A percentile compares a stretch with the other conserved stretches of the same genome.
Conservation (phyloP, 2,797 vertebrate species). For the Spinibarbus caldwelli region DNA sequence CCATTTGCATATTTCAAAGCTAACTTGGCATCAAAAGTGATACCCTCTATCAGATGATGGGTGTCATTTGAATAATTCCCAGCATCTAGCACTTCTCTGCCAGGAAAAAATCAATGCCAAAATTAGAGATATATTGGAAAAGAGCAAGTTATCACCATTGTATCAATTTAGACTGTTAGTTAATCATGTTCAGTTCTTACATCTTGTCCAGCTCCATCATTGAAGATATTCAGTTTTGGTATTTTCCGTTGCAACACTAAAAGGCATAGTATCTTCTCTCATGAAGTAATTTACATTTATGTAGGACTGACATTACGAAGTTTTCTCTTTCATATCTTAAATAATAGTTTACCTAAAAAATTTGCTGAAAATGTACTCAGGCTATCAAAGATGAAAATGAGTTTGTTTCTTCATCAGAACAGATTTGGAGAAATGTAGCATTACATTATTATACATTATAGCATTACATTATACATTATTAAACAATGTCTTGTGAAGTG, state of each 20-base stretch:
- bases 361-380: neutral
- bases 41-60: conserved; percentile 7
- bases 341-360: neutral
- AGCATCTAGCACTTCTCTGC: conserved; percentile 19
- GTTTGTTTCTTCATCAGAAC: neutral
- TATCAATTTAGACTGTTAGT: neutral
- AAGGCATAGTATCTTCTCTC: neutral
- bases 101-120: conserved; percentile 12
- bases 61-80: conserved; percentile 30
- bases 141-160: conserved; percentile 1
- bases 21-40: conserved; percentile 36
- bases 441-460: too few relatives aligned
- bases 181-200: neutral
- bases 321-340: neutral
- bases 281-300: neutral
- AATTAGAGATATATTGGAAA: conserved; percentile 31
- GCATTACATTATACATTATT: too few relatives aligned
- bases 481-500: too few relatives aligned
- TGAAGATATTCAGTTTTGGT: neutral
- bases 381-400: neutral
- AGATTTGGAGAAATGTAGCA: neutral
- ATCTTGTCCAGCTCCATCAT: neutral
- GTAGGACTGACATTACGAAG: neutral
- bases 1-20: conserved; percentile 27
- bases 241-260: neutral